These are phyloP conservation scores for Thryonomys swinderianus DNA, from an alignment of 2,113 vertebrate species.

Conservation along the genomic window DNA sequence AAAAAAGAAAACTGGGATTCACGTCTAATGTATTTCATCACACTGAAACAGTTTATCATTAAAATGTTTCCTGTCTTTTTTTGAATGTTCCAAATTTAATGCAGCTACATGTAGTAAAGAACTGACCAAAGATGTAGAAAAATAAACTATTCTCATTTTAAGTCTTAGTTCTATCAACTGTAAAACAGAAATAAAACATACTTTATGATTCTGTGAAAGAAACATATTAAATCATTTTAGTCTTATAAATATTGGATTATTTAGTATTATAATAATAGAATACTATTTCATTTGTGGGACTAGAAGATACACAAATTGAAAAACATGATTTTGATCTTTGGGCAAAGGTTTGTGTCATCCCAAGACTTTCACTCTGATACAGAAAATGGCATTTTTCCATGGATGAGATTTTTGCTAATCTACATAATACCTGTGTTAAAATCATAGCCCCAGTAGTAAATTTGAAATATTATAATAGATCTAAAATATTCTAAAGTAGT, in stretches of 20 bases:
- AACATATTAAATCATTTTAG: background rate
- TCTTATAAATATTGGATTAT: background rate
- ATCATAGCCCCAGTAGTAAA: background rate
- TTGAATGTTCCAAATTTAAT: background rate
- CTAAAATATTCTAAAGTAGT: background rate
- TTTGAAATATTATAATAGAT: background rate
- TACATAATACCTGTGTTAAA: background rate
- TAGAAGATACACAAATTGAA: background rate
- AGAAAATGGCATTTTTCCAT: background rate
- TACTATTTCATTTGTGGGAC: background rate
- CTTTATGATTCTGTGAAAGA: background rate
- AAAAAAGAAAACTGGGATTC: background rate
- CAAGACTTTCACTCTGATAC: background rate
- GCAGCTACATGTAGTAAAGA: background rate
- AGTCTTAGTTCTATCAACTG: background rate
- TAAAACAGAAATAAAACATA: background rate
- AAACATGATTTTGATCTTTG: background rate
- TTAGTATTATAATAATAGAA: background rate
- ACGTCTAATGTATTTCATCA: background rate
- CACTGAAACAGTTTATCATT: background rate
- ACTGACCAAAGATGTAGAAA: background rate
- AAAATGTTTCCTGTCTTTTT: constrained; percentile 2
- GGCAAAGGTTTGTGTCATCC: background rate
- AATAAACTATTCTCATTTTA: background rate
- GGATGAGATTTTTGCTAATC: background rate